Evolutionary conservation across 1,140 invertebrate species (phyloP), one percentile per base, ranked within the genome.

Genomic region (Drosophila serrata): DNA sequence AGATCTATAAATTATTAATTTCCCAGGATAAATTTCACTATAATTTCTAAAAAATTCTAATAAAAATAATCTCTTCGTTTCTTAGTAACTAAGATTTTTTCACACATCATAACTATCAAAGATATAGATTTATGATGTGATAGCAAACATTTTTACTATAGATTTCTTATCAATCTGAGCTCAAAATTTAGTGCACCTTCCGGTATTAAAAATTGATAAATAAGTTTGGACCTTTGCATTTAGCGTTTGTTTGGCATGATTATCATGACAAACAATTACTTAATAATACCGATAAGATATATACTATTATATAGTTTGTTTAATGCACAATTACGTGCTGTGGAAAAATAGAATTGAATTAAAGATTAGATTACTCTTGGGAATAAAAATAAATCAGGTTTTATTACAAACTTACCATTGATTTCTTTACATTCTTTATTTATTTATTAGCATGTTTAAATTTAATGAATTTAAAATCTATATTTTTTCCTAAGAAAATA

Each of bases 151-250:
- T 9, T 56, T 57, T 40, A 57, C 27, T 4, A 22, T 39, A 8
- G 9, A 6, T 19, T 56, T 56, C 12, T 39, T 39, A 58, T 37
- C 60, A n/a, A 29, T 62, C 7, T 12, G 0, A 11, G 11, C 11
- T 22, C 12, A 8, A 19, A 51, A 33, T 51, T 53, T 35, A 35
- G 31, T 53, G 29, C 49, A 35, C 31, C 49, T 53, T 60, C 35
- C 37, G 55, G 27, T 19, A 60, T 63, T 27, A 27, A 37, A 60
- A 13, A 63, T 63, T 63, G 53, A 59, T 53, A 22, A 53, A n/a
- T 22, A 11, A 2, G 17, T 22, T 53, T 53, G 17, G 49, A 35
- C 49, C 33, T 53, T 53, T 53, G 31, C 49, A 33, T 35, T 53
- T 35, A 15, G 31, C 17, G 12, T 9, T 13, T 35, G 13, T 31